Conservation (phyloP, 2,888 invertebrate species). For the Notodonta ziczac region DNA sequence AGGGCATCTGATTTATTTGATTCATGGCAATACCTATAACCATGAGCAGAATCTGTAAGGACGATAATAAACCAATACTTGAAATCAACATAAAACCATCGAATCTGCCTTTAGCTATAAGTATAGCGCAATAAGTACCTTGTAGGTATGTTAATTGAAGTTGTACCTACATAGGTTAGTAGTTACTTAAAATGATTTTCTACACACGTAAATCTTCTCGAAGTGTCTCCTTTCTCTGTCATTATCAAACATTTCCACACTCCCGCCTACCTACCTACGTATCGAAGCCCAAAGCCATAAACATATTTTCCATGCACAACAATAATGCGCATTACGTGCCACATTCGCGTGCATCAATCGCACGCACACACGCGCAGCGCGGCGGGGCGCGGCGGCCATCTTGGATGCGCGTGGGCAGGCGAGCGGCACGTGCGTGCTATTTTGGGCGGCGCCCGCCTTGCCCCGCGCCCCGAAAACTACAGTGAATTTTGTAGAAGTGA, state of each 20-base stretch:
- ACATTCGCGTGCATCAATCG: slow-evolving; percentile 56
- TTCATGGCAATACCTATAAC: too few species aligned
- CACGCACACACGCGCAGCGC: slow-evolving; percentile 56
- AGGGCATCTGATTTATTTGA: too few species aligned
- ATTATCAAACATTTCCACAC: slow-evolving; percentile 16
- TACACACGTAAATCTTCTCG: too few species aligned
- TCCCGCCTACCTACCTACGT: slow-evolving; percentile 7
- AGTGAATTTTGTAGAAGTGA: slow-evolving; percentile 50
- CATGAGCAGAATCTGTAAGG: too few species aligned
- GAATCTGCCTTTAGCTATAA: too few species aligned
- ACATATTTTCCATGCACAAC: slow-evolving; percentile 43
- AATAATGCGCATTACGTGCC: slow-evolving; percentile 40
- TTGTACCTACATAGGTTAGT: too few species aligned
- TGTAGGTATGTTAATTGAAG: too few species aligned
- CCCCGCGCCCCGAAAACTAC: slow-evolving; percentile 40
- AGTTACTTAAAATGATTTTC: too few species aligned
- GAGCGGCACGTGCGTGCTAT: slow-evolving; percentile 83
- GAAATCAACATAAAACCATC: too few species aligned
- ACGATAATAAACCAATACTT: too few species aligned
- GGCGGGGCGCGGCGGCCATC: slow-evolving; percentile 67
- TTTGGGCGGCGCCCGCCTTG: slow-evolving; percentile 78
- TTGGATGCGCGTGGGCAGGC: slow-evolving; percentile 81
- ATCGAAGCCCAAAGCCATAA: slow-evolving; percentile 31
- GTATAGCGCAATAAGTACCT: too few species aligned
- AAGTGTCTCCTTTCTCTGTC: neutral